phyloP scores from a whole-genome alignment of 2,797 vertebrate genomes.

The Pangasius krempfi region DNA sequence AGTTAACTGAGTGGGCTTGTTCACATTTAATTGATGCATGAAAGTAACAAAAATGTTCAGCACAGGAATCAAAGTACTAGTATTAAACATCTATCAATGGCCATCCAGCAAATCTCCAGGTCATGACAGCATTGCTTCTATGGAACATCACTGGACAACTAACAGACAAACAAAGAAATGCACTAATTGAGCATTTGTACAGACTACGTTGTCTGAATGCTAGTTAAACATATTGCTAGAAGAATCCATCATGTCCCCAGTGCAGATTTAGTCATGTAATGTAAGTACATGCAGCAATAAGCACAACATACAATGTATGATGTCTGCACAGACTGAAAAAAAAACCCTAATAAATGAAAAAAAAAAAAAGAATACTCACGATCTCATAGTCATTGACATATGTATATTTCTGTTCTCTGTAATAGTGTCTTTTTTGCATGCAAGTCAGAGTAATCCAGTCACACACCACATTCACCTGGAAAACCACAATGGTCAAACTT shows the following conservation, averaged over 20 bases:
- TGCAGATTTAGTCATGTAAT: background rate
- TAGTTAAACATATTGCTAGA: background rate
- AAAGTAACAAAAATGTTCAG: background rate
- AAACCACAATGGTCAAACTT: constrained; percentile 14
- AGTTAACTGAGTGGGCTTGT: background rate
- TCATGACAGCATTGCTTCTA: background rate
- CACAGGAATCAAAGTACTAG: background rate
- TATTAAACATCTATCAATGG: background rate
- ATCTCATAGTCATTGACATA: constrained; percentile 75
- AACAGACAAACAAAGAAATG: constrained; percentile 6
- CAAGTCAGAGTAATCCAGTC: constrained; percentile 81
- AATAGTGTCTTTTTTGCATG: constrained; percentile 80
- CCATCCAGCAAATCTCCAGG: background rate
- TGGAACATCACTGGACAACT: constrained; percentile 27
- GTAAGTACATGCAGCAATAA: background rate
- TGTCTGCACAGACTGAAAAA: background rate
- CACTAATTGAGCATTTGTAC: background rate
- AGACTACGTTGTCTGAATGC: background rate
- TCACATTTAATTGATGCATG: background rate
- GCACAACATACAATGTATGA: background rate
- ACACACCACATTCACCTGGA: constrained; percentile 82
- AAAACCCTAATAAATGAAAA: background rate
- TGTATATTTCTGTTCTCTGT: constrained; percentile 84
- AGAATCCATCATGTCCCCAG: background rate
- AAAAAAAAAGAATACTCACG: constrained; percentile 52